Conservation (phyloP, 1,140 invertebrate species). For the Gryllus bimaculatus region DNA sequence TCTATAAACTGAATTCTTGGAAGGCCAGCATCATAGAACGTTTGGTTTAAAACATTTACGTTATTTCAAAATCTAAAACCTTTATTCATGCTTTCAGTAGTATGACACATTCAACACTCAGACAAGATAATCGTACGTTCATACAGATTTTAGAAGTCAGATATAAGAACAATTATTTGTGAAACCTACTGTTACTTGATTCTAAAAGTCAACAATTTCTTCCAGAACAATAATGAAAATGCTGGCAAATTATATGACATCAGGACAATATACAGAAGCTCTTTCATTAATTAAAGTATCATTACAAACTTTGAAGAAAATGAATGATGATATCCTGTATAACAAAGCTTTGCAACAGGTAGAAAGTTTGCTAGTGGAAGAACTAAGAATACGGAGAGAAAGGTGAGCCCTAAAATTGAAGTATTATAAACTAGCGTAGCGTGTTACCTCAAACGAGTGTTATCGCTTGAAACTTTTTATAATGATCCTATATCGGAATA, state of each 20-base stretch:
- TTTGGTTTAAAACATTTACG: too few species aligned
- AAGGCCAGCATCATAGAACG: too few species aligned
- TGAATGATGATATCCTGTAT: background rate
- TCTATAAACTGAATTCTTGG: too few species aligned
- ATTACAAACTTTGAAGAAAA: conserved; percentile 9
- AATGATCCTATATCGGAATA: background rate
- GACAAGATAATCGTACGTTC: too few species aligned
- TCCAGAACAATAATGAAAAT: background rate
- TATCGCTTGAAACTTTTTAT: background rate
- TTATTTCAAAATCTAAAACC: too few species aligned
- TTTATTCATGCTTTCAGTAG: too few species aligned
- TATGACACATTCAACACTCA: too few species aligned
- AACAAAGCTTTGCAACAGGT: background rate
- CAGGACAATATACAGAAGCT: conserved; percentile 9
- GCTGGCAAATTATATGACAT: background rate
- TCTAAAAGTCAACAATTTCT: background rate
- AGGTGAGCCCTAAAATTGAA: background rate
- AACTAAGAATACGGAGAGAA: background rate
- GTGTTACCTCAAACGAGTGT: too few species aligned
- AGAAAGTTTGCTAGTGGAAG: background rate
- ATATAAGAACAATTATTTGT: too few species aligned
- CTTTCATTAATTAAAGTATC: background rate
- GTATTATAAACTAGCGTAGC: too few species aligned
- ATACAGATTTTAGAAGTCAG: too few species aligned
- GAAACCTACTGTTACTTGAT: too few species aligned